phyloP scores from a whole-genome alignment of 2,888 invertebrate species.

The Lomographa bimaculata region DNA sequence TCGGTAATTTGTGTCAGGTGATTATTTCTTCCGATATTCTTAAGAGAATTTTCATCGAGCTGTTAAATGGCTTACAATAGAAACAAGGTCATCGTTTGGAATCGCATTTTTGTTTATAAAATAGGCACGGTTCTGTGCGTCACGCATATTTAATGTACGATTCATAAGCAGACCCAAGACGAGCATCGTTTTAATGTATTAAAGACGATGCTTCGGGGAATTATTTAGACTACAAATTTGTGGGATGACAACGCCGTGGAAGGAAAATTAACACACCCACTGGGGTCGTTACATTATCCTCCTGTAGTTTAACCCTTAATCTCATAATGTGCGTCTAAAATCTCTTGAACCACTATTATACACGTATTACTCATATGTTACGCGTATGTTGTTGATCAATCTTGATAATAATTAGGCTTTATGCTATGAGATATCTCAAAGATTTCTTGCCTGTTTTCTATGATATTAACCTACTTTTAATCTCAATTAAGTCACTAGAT shows the following conservation, averaged over 20 bases:
- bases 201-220: constrained; percentile 5
- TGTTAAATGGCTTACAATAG: constrained; percentile 36
- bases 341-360: too few species aligned
- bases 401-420: too few species aligned
- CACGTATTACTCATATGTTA: too few species aligned
- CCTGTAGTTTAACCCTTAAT: constrained; percentile 4
- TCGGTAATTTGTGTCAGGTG: constrained; percentile 6
- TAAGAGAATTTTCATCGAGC: constrained; percentile 19
- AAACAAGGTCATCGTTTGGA: constrained; percentile 34
- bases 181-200: constrained; percentile 7
- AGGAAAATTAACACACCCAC: constrained; percentile 13
- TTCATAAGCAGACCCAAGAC: constrained; percentile 12
- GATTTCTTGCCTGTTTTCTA: too few species aligned
- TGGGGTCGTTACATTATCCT: constrained; percentile 8
- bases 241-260: constrained; percentile 1
- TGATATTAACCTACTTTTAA: too few species aligned
- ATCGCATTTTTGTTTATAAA: constrained; percentile 8
- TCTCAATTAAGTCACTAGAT: too few species aligned
- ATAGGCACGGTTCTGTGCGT: constrained; percentile 30
- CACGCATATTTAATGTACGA: constrained; percentile 31
- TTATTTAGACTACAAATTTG: constrained; percentile 12
- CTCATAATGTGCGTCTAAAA: not conserved
- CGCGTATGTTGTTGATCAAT: too few species aligned
- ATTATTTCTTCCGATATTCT: constrained; percentile 22
- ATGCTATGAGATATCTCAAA: too few species aligned